These are phyloP conservation scores for Napeogenes inachia DNA, from an alignment of 2,888 invertebrate species.

Conservation along the genomic window DNA sequence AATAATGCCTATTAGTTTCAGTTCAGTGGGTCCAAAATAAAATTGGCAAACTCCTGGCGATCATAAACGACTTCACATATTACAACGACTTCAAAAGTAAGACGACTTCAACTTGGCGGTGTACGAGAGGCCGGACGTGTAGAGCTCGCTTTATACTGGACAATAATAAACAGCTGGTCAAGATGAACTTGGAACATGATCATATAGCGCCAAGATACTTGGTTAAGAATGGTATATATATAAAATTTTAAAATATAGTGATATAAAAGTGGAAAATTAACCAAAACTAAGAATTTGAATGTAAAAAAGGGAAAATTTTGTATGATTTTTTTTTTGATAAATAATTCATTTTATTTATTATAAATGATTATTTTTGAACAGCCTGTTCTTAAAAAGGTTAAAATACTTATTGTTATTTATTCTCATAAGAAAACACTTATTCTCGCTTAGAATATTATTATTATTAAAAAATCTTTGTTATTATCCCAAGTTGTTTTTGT, in stretches of 20 bases:
- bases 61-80: slow-evolving; percentile 34
- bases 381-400: no score
- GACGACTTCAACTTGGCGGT: slow-evolving; percentile 32
- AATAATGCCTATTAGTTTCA: slow-evolving; percentile 19
- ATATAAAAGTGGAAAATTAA: no score
- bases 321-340: no score
- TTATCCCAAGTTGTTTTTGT: no score
- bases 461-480: no score
- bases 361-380: no score
- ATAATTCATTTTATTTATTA: no score
- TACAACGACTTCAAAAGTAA: slow-evolving; percentile 26
- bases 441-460: no score
- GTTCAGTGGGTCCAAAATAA: slow-evolving; percentile 30
- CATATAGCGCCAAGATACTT: slow-evolving; percentile 45
- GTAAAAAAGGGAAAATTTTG: no score
- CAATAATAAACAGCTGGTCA: neutral
- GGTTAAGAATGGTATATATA: slow-evolving; percentile 36
- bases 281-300: no score
- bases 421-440: no score
- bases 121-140: slow-evolving; percentile 37
- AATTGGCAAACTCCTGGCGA: slow-evolving; percentile 28
- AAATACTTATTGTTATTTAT: no score
- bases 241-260: slow-evolving; percentile 29
- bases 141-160: slow-evolving; percentile 32
- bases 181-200: slow-evolving; percentile 53